Percentiles rank a stretch among this genome's conserved stretches.
phyloP scores from a whole-genome alignment of 1,140 invertebrate species.

The Diabrotica undecimpunctata region DNA sequence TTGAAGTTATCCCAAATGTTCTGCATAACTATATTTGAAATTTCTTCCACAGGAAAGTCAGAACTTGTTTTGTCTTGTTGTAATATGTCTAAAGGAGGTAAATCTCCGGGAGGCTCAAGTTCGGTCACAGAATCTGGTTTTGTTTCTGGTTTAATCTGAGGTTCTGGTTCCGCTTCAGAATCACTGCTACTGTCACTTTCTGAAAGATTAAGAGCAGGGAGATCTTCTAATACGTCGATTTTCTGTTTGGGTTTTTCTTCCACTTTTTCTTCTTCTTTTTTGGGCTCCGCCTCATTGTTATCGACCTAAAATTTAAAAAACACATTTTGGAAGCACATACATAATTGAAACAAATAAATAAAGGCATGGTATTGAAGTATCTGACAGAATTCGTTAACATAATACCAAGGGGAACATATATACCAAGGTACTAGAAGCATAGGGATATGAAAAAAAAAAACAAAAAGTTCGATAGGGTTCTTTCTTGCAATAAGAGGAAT shows the following conservation, averaged over 20 bases:
- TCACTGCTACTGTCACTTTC: constrained; percentile 76
- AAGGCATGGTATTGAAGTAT: no score
- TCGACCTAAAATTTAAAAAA: background rate
- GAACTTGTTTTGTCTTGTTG: constrained; percentile 9
- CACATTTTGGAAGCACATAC: background rate
- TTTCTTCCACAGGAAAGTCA: background rate
- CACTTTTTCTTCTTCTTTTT: constrained; percentile 50
- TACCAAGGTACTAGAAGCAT: no score
- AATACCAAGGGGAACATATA: no score
- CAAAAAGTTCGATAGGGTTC: no score
- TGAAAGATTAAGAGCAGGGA: constrained; percentile 76
- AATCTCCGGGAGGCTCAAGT: constrained; percentile 12
- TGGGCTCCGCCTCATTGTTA: background rate
- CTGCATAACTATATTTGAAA: constrained; percentile 52
- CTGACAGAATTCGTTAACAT: no score
- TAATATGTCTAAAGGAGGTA: constrained; percentile 10
- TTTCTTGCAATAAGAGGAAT: no score
- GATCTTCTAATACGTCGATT: constrained; percentile 60
- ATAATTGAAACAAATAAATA: no score
- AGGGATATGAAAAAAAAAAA: no score
- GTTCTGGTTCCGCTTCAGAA: constrained; percentile 57
- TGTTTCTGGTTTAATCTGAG: constrained; percentile 17
- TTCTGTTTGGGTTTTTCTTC: constrained; percentile 63
- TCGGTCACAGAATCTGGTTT: constrained; percentile 23
- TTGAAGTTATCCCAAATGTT: constrained; percentile 84